Conservation (phyloP, 2,113 vertebrate genomes). For the Myocastor coypus region DNA sequence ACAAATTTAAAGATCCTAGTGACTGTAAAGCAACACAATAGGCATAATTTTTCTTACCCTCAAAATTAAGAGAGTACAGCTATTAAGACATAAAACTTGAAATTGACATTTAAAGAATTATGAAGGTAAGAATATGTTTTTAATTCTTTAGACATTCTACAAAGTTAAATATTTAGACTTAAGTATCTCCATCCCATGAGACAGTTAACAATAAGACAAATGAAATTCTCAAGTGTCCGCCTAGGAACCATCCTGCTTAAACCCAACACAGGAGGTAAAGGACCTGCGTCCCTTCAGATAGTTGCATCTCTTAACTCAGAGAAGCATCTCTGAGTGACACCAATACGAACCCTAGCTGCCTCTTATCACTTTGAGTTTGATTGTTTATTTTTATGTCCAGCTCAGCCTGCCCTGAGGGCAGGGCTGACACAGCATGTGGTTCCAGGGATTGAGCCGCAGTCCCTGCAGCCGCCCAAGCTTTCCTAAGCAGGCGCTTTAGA, state of each 20-base stretch:
- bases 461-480: too few relatives aligned
- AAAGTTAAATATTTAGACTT: slow-evolving; percentile 5
- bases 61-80: not conserved
- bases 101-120: slow-evolving; percentile 4
- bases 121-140: not conserved
- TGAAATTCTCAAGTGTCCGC: not conserved
- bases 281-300: not conserved
- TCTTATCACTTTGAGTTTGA: too few relatives aligned
- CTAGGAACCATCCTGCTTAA: not conserved
- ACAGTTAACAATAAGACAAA: not conserved
- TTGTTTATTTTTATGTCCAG: too few relatives aligned
- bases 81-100: not conserved
- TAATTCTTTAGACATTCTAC: not conserved
- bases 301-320: not conserved
- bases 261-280: not conserved
- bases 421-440: too few relatives aligned
- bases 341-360: not conserved
- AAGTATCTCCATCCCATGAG: not conserved
- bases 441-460: too few relatives aligned
- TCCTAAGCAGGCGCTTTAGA: too few relatives aligned
- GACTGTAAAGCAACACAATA: slow-evolving; percentile 7
- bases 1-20: slow-evolving; percentile 17
- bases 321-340: not conserved
- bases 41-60: slow-evolving; percentile 9
- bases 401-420: too few relatives aligned